Evolutionary conservation across 2,888 invertebrate species (phyloP), one percentile per base, ranked within the genome.

Genomic region (Venustoraphidia nigricollis): DNA sequence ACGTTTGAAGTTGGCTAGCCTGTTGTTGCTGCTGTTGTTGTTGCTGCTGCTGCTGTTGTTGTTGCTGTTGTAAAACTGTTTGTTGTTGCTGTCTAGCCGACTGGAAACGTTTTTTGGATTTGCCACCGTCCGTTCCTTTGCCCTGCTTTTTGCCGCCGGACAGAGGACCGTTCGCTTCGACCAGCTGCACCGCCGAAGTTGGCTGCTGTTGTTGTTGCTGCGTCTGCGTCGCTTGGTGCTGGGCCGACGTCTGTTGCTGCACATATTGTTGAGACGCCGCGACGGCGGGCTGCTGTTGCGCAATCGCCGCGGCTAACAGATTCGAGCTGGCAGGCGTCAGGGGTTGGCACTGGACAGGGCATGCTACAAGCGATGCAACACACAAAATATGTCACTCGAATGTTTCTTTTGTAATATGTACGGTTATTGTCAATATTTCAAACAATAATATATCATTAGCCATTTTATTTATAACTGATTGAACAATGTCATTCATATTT

Each of bases 181-280:
- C 27, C 27, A 27, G 43, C 41, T 41, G 38, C 36, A 40, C 17
- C 39, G 38, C 44, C 45, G 42, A 27, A 3, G 49, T 67, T 67
- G 14, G 63, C 64, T 1, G 60, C 55, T 46, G 59, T 58, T 10
- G 52, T 55, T 10, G 58, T 56, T 36, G 61, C 62, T n/a, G 58
- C 56, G 36, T 60, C 62, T 34, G 59, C 49, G 14, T 59, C 53
- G 10, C 61, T 60, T 66, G 62, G 41, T 74, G 68, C 53, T 73
- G 73, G 4, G 77, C 76, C 76, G 13, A 77, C 79, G 64, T 79
- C 77, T 41, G 76, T 76, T 59, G 37, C 50, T 56, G 52, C 47
- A 56, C 43, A 48, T 57, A 54, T 54, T 57, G 56, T 17, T 57
- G 54, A 17, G 54, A 53, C 13, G 57, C 45, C 51, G 42, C 40